phyloP scores from a whole-genome alignment of 2,888 invertebrate species.

The Chromoteleia sp. region DNA sequence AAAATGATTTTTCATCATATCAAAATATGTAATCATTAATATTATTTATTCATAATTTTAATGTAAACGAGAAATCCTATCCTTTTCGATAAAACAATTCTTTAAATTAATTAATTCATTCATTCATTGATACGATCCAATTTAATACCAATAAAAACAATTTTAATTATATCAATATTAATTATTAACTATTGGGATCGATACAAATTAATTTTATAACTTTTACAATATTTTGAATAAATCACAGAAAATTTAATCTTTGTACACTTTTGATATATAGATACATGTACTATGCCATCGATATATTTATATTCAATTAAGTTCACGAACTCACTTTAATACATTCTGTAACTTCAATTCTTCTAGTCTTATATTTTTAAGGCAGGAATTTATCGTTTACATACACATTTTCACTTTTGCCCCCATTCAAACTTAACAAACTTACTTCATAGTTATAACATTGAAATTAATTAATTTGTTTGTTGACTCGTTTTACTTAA shows the following conservation, averaged over 20 bases:
- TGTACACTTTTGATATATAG: slow-evolving; percentile 40
- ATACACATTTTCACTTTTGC: slow-evolving; percentile 73
- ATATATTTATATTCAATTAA: slow-evolving; percentile 73
- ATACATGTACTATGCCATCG: slow-evolving; percentile 46
- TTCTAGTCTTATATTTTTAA: slow-evolving; percentile 83
- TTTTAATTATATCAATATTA: too few relatives aligned
- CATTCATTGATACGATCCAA: too few relatives aligned
- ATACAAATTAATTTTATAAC: too few relatives aligned
- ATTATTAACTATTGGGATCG: too few relatives aligned
- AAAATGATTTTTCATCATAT: too few relatives aligned
- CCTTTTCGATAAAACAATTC: too few relatives aligned
- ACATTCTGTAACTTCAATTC: slow-evolving; percentile 76
- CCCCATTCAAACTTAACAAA: slow-evolving; percentile 62
- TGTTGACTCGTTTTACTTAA: slow-evolving; percentile 36
- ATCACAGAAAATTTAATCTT: slow-evolving; percentile 16
- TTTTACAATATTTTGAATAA: too few relatives aligned
- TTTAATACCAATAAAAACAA: too few relatives aligned
- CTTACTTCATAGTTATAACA: slow-evolving; percentile 63
- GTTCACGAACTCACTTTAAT: slow-evolving; percentile 75
- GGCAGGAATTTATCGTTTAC: slow-evolving; percentile 83
- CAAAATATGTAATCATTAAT: too few relatives aligned
- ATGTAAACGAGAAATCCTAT: too few relatives aligned
- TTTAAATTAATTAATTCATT: too few relatives aligned
- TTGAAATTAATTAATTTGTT: slow-evolving; percentile 46
- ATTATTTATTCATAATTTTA: too few relatives aligned